Percentiles rank a stretch among this genome's conserved stretches.
These are phyloP conservation scores for Girardia tigrina DNA, from an alignment of 2,888 invertebrate genomes.

Conservation along the genomic window DNA sequence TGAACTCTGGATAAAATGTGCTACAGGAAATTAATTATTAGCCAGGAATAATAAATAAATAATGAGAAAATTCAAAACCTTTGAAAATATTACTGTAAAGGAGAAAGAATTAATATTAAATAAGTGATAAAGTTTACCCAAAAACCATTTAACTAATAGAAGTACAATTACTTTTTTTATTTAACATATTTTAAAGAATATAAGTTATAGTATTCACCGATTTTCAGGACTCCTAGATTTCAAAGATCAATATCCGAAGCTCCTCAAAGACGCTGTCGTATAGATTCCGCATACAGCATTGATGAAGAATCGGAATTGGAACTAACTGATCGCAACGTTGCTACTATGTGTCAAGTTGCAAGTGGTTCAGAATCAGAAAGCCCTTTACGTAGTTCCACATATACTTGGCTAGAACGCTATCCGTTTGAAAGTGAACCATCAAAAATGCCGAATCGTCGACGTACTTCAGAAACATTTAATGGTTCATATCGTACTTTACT, in stretches of 20 bases:
- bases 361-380: not conserved
- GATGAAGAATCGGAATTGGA: not conserved
- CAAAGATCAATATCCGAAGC: not conserved
- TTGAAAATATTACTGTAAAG: too few species aligned
- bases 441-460: not conserved
- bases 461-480: not conserved
- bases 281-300: not conserved
- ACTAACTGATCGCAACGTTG: not conserved
- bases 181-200: too few species aligned
- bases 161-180: too few species aligned
- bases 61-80: too few species aligned
- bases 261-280: not conserved
- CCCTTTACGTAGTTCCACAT: not conserved
- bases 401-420: constrained; percentile 4
- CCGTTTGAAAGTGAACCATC: not conserved
- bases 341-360: not conserved
- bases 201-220: too few species aligned
- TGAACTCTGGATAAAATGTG: too few species aligned
- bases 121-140: too few species aligned
- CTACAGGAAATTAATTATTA: too few species aligned
- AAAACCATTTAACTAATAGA: too few species aligned
- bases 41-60: too few species aligned
- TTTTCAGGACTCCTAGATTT: not conserved
- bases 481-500: not conserved
- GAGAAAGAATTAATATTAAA: too few species aligned